Base-by-base conservation (phyloP, 92 coral and sea anemone species). In the Umimayanthus chanpuru region DNA sequence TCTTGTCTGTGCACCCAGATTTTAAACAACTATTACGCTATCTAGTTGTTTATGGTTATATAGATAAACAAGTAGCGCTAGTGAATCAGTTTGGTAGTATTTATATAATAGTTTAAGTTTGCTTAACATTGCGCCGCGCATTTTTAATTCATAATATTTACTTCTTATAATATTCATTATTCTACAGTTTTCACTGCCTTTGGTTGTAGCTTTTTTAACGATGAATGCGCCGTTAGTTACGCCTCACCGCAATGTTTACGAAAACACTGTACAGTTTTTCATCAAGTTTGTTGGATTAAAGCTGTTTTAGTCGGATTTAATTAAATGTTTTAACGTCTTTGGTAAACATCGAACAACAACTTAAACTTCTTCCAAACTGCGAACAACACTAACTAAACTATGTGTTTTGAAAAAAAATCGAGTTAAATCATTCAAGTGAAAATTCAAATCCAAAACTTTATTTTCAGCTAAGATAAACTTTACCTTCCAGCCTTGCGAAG, bases 401-500 rank as follows among this genome's bases (percentile, higher is more conserved):
- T 56, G 23, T 56, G 15, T 56, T 15, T 56, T 14, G 5, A 4
- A 56, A 61, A 56, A 61, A 61, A 61, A 61, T 61, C 68, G 25
- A 61, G 26, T 26, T n/a, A 55, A 56, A 18, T 40, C 15, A 58
- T 6, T 15, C 47, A 55, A 6, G 6, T n/a, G 20, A 11, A 55
- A 56, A 53, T 16, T 12, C 4, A 47, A 41, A 43, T 9, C 12
- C 7, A 30, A n/a, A 44, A 20, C 2, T 20, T 20, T 61, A 8
- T 11, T 44, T 47, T 44, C 65, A 49, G 65, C 26, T 43, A 43
- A 15, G 39, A 40, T 23, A 20, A 26, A 77, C 1, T 85, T 36
- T 79, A 95, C 98, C 98, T 95, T 95, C 98, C 98, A 95, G 6
- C 98, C 98, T 28, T 93, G 94, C 1, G 94, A 90, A 0, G 96